Base-by-base conservation (phyloP, 2,113 vertebrate genomes). In the Sigmodon hispidus region DNA sequence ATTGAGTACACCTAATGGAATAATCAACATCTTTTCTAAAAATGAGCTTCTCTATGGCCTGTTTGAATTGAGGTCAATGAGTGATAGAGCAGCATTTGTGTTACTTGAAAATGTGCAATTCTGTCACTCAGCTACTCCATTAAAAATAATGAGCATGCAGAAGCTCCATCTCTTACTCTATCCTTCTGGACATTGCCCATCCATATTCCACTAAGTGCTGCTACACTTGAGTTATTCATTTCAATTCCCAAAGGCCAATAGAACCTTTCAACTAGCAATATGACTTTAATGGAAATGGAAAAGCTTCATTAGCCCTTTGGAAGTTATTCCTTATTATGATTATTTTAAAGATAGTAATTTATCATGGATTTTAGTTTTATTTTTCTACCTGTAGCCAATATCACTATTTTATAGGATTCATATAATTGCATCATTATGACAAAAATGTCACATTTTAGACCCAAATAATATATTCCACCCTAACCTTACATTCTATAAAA, bases 201-300 rank as follows among this genome's bases (percentile, higher is more conserved):
- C 65, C 67, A 88, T 84, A 29, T 65, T 94, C 89, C 81, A n/a
- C 31, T 83, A 95, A 97, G 43, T 63, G 21, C 69, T 96, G 92
- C 75, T n/a, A 80, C 89, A 96, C 59, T 94, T 89, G 69, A 89
- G 0, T 48, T 80, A 73, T 92, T 90, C 45, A 4, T 79, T 94
- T 93, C 77, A 93, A 48, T 70, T 83, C 61, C 26, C 9, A 73
- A 92, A 96, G 70, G 31, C n/a, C 63, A 61, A 80, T 6, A 40
- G 16, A 73, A 76, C 55, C 45, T 69, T 88, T 24, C 26, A 91
- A 40, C 81, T 92, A 88, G 24, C 69, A 89, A 59, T 83, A 65
- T 63, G 77, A 91, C 84, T 77, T 95, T 19, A 86, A 89, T 84
- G 95, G 89, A 96, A 96, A 92, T 81, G 21, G 48, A 94, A 95